Percentiles rank a stretch among this genome's conserved stretches.
Conservation (phyloP, 2,113 vertebrate genomes). For the Setophaga coronata region DNA sequence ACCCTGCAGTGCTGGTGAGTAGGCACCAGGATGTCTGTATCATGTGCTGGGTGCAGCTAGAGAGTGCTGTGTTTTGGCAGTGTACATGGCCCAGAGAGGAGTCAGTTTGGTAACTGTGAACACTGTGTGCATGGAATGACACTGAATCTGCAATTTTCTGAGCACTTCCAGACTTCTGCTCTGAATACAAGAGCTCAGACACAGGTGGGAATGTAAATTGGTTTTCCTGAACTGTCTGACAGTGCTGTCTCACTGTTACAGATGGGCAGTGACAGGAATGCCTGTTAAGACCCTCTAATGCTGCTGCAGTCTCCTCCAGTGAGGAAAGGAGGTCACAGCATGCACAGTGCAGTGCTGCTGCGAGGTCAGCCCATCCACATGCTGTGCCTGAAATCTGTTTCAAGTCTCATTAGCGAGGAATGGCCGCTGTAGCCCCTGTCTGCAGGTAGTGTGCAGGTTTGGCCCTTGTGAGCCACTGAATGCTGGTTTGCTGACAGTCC, state of each 20-base stretch:
- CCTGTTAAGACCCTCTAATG: background rate
- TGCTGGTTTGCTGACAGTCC: background rate
- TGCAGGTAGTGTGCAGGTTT: background rate
- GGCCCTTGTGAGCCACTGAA: background rate
- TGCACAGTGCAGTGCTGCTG: background rate
- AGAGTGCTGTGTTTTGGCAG: background rate
- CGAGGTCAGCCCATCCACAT: background rate
- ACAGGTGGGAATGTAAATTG: background rate
- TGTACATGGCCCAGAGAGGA: too few species aligned
- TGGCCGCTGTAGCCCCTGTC: background rate
- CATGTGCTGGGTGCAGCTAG: background rate
- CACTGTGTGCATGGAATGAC: background rate
- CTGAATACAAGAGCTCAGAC: background rate
- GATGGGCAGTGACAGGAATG: background rate
- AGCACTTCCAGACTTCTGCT: background rate
- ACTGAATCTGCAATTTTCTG: background rate
- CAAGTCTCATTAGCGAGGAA: background rate
- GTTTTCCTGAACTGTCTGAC: background rate
- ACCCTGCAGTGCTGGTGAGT: background rate
- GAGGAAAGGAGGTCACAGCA: slow-evolving; percentile 23
- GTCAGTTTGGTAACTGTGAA: background rate
- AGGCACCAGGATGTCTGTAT: background rate
- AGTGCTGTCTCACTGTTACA: background rate
- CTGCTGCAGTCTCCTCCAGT: background rate
- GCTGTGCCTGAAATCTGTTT: background rate